Base-by-base conservation (phyloP, 2,797 vertebrate genomes). In the Chiroxiphia lanceolata region DNA sequence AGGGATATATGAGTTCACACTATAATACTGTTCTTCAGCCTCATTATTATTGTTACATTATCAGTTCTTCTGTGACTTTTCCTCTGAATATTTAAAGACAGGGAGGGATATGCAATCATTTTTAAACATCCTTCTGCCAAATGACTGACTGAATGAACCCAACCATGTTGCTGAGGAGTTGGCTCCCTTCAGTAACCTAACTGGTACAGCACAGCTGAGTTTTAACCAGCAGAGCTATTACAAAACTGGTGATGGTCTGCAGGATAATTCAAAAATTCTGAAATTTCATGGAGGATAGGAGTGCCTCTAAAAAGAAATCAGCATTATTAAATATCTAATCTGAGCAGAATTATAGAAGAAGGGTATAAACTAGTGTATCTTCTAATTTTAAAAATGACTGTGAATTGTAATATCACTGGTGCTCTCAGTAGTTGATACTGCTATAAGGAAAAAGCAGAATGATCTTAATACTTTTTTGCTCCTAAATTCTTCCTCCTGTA, bases 61-160 rank as follows among this genome's bases (percentile, higher is more conserved):
- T 89, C 61, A 0, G 71, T 36, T 91, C 64, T 90, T 89, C 93
- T 85, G 57, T 69, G 77, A 93, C 74, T 94, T 94, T 80, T 94
- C 56, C 68, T 81, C 72, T 91, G 88, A 95, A 94, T 95, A 92
- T 88, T 96, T 96, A 91, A 96, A 95, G 90, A 63, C 13, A n/a
- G 68, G 42, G 79, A 60, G 84, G 65, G 36, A 69, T 72, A 51
- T 36, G 31, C 57, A 82, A 92, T 86, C 94, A 67, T 84, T 86
- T 82, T 93, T 70, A 79, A 90, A 78, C 15, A 63, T 76, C 83
- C 23, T 87, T 72, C 79, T 94, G 38, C 74, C 72, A 69, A 42
- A 31, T 72, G 70, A 61, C 29, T 90, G 65, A 20, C 61, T 74
- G 64, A 71, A 64, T 13, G 33, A 94, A 54, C 25, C 12, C 33